Conservation (phyloP, 2,888 invertebrate species). For the Drosophila prolongata region DNA sequence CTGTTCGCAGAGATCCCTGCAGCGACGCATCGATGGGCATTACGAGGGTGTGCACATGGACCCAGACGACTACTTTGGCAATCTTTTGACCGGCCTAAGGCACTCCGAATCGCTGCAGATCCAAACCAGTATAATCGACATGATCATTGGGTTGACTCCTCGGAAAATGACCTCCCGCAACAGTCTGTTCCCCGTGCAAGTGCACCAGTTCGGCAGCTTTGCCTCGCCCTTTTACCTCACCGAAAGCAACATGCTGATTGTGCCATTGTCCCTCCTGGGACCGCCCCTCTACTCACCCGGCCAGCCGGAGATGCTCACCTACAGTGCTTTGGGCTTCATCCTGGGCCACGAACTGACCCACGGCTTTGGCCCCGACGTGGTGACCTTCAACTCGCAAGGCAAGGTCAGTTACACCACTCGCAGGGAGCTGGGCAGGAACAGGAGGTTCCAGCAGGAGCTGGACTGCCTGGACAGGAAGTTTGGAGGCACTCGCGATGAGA, state of each 20-base stretch:
- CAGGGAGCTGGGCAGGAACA: not conserved
- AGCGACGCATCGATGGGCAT: constrained; percentile 24
- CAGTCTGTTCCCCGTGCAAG: constrained; percentile 12
- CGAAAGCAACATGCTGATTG: constrained; percentile 33
- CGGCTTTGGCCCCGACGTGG: constrained; percentile 46
- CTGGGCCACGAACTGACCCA: constrained; percentile 59
- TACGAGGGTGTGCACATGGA: constrained; percentile 40
- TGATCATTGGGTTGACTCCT: not conserved
- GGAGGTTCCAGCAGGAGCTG: constrained; percentile 9
- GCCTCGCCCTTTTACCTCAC: constrained; percentile 57
- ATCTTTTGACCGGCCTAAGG: constrained; percentile 31
- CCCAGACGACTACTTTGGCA: constrained; percentile 53
- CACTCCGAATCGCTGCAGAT: constrained; percentile 4
- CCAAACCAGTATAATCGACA: fast-evolving
- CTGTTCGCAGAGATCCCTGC: not conserved
- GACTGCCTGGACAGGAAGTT: constrained; percentile 24
- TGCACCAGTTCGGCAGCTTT: constrained; percentile 50
- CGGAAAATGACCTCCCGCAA: no score
- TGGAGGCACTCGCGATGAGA: constrained; percentile 34
- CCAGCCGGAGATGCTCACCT: constrained; percentile 30
- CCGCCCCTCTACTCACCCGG: constrained; percentile 33
- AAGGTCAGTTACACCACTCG: fast-evolving
- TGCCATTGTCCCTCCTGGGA: constrained; percentile 51
- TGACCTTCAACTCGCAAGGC: constrained; percentile 27
- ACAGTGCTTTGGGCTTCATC: constrained; percentile 55